A percentile compares a stretch with the other conserved stretches of the same genome.
phyloP scores from a whole-genome alignment of 2,888 invertebrate genomes.

The Bellardia bayeri region DNA sequence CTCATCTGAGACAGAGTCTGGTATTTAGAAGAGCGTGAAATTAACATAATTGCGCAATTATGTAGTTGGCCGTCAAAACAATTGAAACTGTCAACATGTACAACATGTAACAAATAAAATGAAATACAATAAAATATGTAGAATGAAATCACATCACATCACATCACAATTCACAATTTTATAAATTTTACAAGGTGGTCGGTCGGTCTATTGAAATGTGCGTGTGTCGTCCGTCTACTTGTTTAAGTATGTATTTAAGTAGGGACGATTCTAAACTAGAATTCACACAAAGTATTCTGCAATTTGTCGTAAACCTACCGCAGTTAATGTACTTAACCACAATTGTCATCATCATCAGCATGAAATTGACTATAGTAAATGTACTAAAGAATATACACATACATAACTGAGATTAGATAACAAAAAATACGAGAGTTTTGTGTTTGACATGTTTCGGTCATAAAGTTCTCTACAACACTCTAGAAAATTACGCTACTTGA shows the following conservation, averaged over 20 bases:
- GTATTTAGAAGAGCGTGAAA: constrained; percentile 68
- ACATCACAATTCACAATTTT: too few species aligned
- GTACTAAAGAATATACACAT: constrained; percentile 31
- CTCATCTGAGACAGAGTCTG: constrained; percentile 14
- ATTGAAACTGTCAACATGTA: constrained; percentile 73
- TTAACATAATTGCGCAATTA: constrained; percentile 78
- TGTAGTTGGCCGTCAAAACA: constrained; percentile 70
- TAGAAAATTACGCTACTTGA: constrained; percentile 42
- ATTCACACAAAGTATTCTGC: constrained; percentile 29
- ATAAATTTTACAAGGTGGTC: constrained; percentile 50
- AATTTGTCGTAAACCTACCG: constrained; percentile 67
- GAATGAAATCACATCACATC: constrained; percentile 25
- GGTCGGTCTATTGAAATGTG: background rate
- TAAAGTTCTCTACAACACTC: constrained; percentile 53
- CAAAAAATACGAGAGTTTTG: background rate
- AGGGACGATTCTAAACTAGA: background rate
- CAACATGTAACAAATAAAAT: constrained; percentile 8
- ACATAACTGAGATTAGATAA: constrained; percentile 56
- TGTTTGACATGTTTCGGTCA: constrained; percentile 69
- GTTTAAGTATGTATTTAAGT: background rate
- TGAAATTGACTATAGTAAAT: constrained; percentile 43
- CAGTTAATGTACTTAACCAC: constrained; percentile 67
- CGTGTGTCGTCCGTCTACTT: background rate
- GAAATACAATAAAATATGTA: background rate
- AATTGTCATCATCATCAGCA: constrained; percentile 63